Evolutionary conservation across 2,113 vertebrate genomes (phyloP).

Genomic region (Antechinus flavipes): DNA sequence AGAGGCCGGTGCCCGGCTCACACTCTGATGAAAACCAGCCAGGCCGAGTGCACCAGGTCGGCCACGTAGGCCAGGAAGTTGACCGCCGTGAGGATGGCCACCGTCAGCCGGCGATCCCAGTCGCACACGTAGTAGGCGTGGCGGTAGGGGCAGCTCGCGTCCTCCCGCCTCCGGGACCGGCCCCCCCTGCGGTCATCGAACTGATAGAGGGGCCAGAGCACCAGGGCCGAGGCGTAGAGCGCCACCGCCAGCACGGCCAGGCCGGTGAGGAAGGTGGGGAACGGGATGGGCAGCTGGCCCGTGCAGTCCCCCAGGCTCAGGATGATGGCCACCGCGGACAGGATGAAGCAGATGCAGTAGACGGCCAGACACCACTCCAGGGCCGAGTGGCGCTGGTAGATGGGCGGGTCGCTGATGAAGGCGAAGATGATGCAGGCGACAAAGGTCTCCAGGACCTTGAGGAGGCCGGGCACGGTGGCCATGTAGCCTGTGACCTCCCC

Average conservation of each 20-base stretch:
- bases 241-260: slow-evolving; percentile 89
- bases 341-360: slow-evolving; percentile 94
- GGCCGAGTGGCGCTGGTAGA: slow-evolving; percentile 80
- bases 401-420: slow-evolving; percentile 83
- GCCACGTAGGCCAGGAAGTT: slow-evolving; percentile 92
- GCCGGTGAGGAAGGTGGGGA: slow-evolving; percentile 89
- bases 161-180: background rate
- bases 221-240: slow-evolving; percentile 88
- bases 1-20: slow-evolving; percentile 66
- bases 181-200: slow-evolving; percentile 84
- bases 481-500: slow-evolving; percentile 93
- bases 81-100: slow-evolving; percentile 88
- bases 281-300: slow-evolving; percentile 88
- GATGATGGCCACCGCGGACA: slow-evolving; percentile 88
- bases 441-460: slow-evolving; percentile 94
- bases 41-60: slow-evolving; percentile 90
- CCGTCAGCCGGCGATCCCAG: slow-evolving; percentile 88
- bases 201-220: slow-evolving; percentile 93
- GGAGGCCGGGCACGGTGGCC: slow-evolving; percentile 91
- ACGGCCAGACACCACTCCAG: slow-evolving; percentile 91
- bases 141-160: fast-evolving
- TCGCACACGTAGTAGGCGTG: background rate
- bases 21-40: slow-evolving; percentile 88
- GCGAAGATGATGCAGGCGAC: slow-evolving; percentile 93
- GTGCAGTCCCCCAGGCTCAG: slow-evolving; percentile 92